These are phyloP conservation scores for Tapirus terrestris DNA, from an alignment of 2,113 vertebrate genomes.

Conservation along the genomic window DNA sequence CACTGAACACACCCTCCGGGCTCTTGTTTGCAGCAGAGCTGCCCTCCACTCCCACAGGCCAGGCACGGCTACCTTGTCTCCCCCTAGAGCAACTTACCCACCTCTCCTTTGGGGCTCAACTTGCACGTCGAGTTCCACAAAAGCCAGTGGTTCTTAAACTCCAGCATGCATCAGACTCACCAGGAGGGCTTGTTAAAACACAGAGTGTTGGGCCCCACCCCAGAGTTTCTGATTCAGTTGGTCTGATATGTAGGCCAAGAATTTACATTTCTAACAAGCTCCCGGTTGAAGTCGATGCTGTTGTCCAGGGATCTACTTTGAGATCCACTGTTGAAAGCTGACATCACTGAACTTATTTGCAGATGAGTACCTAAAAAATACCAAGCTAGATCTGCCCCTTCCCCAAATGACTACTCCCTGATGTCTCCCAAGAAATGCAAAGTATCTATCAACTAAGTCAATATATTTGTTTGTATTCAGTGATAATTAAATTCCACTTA, in stretches of 20 bases:
- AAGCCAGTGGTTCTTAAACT: neutral
- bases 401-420: neutral
- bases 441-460: neutral
- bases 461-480: neutral
- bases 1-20: neutral
- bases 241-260: neutral
- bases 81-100: neutral
- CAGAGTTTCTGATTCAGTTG: neutral
- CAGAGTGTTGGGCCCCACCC: neutral
- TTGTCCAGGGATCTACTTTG: neutral
- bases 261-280: neutral
- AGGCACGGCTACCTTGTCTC: neutral
- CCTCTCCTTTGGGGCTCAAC: neutral
- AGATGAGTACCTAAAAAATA: neutral
- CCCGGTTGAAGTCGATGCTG: neutral
- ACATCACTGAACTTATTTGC: neutral
- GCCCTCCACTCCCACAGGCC: rapidly evolving
- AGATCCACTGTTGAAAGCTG: neutral
- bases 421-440: neutral
- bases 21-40: neutral
- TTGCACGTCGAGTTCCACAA: neutral
- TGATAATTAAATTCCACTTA: neutral
- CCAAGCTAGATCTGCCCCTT: neutral
- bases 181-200: neutral
- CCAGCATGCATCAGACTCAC: neutral